Evolutionary conservation across 2,797 vertebrate species (phyloP).

Genomic region (Valencia hispanica): DNA sequence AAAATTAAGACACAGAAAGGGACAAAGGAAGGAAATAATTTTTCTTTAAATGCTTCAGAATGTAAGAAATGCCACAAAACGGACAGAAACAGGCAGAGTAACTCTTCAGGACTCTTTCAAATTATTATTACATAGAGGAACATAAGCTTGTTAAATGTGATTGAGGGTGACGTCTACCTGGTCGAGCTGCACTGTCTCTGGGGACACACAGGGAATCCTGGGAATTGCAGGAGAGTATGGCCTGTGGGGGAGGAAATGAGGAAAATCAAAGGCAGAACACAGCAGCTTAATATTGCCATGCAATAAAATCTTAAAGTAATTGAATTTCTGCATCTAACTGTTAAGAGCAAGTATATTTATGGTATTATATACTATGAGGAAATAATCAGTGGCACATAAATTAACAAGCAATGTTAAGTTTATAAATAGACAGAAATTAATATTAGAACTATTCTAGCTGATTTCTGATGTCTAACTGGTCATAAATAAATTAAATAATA

Average conservation of each 20-base stretch:
- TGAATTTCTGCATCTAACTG: background rate
- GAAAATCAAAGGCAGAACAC: slow-evolving; percentile 18
- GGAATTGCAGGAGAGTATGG: slow-evolving; percentile 92
- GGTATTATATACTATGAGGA: background rate
- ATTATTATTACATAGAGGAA: background rate
- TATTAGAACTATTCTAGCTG: background rate
- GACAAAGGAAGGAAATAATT: background rate
- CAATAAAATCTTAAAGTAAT: background rate
- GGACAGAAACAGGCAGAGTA: background rate
- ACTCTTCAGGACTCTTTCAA: background rate
- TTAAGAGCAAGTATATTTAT: background rate
- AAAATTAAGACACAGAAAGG: slow-evolving; percentile 16
- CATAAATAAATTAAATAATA: background rate
- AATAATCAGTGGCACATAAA: background rate
- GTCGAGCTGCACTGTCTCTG: slow-evolving; percentile 90
- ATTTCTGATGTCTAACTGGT: background rate
- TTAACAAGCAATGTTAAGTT: background rate
- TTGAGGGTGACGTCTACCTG: slow-evolving; percentile 68
- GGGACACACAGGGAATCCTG: slow-evolving; percentile 90
- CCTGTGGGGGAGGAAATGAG: slow-evolving; percentile 69
- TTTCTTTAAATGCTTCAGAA: background rate
- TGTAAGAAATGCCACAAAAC: background rate
- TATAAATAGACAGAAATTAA: background rate
- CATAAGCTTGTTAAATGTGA: slow-evolving; percentile 19
- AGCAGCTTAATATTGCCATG: background rate